Conservation (phyloP, 2,113 vertebrate genomes). For the Semnornis frantzii region DNA sequence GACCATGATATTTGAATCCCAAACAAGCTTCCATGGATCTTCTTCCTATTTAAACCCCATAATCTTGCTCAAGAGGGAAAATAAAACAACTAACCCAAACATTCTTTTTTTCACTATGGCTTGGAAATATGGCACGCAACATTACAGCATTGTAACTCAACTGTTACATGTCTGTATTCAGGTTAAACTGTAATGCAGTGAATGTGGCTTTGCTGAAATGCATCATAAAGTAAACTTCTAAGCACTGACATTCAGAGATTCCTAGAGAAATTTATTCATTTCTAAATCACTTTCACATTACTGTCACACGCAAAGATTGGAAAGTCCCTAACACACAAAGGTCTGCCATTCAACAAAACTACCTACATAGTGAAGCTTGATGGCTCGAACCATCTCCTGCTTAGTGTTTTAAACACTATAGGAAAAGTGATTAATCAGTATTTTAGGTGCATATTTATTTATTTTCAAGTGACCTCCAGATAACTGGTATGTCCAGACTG, state of each 20-base stretch:
- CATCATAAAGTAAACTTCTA: not conserved
- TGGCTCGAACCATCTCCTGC: not conserved
- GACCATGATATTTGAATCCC: not conserved
- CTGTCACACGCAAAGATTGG: not conserved
- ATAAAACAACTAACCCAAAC: not conserved
- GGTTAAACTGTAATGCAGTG: not conserved
- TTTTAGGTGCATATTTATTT: constrained; percentile 22
- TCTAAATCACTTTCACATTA: not conserved
- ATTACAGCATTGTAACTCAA: not conserved
- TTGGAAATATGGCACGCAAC: not conserved
- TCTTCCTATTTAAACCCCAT: not conserved
- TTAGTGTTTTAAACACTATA: not conserved
- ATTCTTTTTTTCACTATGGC: not conserved
- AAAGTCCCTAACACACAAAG: not conserved
- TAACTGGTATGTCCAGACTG: not conserved
- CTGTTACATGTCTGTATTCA: not conserved
- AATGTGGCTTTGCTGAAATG: not conserved
- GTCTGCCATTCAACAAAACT: not conserved
- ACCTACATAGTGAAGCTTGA: not conserved
- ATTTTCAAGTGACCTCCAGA: constrained; percentile 5
- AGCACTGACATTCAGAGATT: not conserved
- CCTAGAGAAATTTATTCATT: not conserved
- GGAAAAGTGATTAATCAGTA: not conserved
- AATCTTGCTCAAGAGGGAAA: not conserved
- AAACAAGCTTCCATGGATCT: not conserved